Percentiles rank a stretch among this genome's conserved stretches.
Evolutionary conservation across 2,113 vertebrate genomes (phyloP).

Genomic region (Aegypius monachus): DNA sequence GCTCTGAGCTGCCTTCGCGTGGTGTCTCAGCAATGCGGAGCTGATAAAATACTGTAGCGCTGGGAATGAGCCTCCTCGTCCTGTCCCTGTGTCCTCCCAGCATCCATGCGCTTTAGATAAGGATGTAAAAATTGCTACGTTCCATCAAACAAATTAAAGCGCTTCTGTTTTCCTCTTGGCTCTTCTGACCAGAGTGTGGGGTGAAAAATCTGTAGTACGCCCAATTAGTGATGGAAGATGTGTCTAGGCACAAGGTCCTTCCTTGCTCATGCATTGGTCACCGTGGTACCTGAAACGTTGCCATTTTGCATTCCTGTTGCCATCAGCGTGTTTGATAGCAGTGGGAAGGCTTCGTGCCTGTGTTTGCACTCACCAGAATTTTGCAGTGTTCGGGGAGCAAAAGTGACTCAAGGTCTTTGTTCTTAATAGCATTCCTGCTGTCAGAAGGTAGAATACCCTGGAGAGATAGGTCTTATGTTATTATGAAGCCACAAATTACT

Average conservation of each 20-base stretch:
- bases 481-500: background rate
- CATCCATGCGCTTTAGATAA: background rate
- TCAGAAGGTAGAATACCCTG: background rate
- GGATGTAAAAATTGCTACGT: background rate
- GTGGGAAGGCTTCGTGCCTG: background rate
- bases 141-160: background rate
- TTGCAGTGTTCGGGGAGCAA: background rate
- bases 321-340: background rate
- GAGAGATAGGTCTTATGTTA: background rate
- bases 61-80: background rate
- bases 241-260: accelerated
- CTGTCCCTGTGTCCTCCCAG: background rate
- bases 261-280: background rate
- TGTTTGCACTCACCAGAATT: background rate
- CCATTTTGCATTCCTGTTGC: background rate
- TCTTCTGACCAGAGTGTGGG: background rate
- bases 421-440: background rate
- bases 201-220: background rate
- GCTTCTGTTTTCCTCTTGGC: background rate
- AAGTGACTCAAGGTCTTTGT: background rate
- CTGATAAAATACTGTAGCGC: background rate
- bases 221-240: accelerated
- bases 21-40: background rate
- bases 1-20: background rate
- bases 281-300: background rate